These are phyloP conservation scores for Melinaea menophilus DNA, from an alignment of 2,888 invertebrate species.

Conservation along the genomic window DNA sequence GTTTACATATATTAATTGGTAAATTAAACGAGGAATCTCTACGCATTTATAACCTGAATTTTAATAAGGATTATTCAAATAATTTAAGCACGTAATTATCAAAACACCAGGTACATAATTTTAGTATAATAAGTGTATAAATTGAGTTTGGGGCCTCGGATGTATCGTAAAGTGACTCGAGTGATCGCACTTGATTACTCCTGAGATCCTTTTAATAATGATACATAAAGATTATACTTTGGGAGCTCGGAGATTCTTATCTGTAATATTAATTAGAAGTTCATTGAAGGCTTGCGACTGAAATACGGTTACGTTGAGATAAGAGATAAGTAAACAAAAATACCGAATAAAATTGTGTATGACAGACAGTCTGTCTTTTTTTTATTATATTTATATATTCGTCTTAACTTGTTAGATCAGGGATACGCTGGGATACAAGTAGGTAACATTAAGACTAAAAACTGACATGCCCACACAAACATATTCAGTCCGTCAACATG, in stretches of 20 bases:
- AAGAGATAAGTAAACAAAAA: background rate
- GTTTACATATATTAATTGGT: no score
- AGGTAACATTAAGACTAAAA: no score
- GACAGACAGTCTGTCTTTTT: no score
- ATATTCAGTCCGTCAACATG: no score
- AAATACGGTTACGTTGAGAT: conserved; percentile 10
- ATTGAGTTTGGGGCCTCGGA: conserved; percentile 19
- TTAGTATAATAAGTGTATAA: conserved; percentile 7
- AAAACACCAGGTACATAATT: conserved; percentile 1
- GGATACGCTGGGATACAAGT: no score
- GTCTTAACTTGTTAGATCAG: no score
- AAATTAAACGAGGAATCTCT: no score
- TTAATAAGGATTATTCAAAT: conserved; percentile 4
- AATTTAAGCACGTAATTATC: conserved; percentile 5
- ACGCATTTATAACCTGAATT: no score
- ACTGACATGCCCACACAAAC: no score
- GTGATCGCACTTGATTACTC: conserved; percentile 25
- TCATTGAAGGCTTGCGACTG: conserved; percentile 11
- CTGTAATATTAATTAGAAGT: conserved; percentile 11
- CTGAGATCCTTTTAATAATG: conserved; percentile 31
- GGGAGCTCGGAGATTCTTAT: conserved; percentile 13
- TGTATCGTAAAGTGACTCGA: conserved; percentile 31
- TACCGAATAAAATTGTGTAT: no score
- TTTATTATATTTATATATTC: no score
- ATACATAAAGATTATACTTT: conserved; percentile 17